phyloP scores from a whole-genome alignment of 1,140 invertebrate genomes.

The Olivierus martensii region DNA sequence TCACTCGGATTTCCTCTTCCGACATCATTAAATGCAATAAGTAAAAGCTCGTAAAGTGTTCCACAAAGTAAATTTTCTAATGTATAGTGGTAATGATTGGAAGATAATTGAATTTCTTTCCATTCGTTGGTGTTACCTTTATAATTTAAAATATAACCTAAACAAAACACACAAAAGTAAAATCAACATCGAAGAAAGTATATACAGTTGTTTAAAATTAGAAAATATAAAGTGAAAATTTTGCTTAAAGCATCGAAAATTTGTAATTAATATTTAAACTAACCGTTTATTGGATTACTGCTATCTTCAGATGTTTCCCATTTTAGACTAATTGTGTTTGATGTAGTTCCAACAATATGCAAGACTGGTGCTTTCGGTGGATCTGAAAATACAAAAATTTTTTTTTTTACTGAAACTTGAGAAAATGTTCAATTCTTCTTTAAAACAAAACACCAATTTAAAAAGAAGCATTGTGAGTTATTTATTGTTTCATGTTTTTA shows the following conservation, averaged over 20 bases:
- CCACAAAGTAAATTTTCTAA: constrained; percentile 59
- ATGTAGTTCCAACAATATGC: constrained; percentile 18
- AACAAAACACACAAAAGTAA: background rate
- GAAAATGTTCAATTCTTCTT: too few species aligned
- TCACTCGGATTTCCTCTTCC: constrained; percentile 30
- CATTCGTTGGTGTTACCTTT: constrained; percentile 41
- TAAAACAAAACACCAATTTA: too few species aligned
- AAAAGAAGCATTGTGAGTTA: too few species aligned
- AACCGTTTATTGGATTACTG: background rate
- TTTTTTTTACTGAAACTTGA: background rate
- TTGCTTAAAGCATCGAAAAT: background rate
- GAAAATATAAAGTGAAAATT: too few species aligned
- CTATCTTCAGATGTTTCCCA: constrained; percentile 12
- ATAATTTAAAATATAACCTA: constrained; percentile 32
- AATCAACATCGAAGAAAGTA: too few species aligned
- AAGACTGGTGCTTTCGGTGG: constrained; percentile 16
- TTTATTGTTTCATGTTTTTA: too few species aligned
- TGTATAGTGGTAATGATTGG: constrained; percentile 50
- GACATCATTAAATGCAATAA: constrained; percentile 31
- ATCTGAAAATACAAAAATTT: constrained; percentile 8
- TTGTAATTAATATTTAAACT: constrained; percentile 1
- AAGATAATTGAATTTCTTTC: constrained; percentile 45
- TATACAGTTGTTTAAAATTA: background rate
- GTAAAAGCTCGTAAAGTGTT: constrained; percentile 40
- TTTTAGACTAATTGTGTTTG: constrained; percentile 15